Base-by-base conservation (phyloP, 2,888 invertebrate species). In the Papilio protenor region DNA sequence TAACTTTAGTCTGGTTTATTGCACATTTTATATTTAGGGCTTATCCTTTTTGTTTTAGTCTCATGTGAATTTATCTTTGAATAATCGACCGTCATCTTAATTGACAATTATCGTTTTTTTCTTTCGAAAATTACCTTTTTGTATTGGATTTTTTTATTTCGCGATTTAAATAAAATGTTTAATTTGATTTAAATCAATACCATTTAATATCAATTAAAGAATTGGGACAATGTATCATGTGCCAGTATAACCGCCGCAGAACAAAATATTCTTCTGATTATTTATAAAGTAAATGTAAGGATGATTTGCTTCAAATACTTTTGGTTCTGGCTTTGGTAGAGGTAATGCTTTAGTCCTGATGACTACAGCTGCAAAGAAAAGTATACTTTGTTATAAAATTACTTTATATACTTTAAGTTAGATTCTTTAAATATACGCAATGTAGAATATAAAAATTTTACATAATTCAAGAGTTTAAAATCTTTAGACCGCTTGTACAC, bases 241-340 rank as follows among this genome's bases (percentile, higher is more conserved):
- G n/a, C 77, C 75, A 6, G 55, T 49, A 61, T 64, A 75, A 14
- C 45, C 6, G 14, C 77, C 77, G n/a, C 77, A 77, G 64, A 77
- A 77, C 16, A 77, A 47, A 66, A 77, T 77, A 77, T 77, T 52
- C 64, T 40, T 69, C 66, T 73, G 72, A 49, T 73, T 21, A 64
- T 23, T 49, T 64, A 80, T 76, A 73, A 49, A 64, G 21, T 55
- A 49, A 49, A 74, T 14, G 5, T 64, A 71, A 10, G 64, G 71
- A 33, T 72, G 73, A 59, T 77, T 64, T 12, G 70, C 66, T 66
- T 66, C 75, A 21, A 66, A 55, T 61, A 55, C 27, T 73, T 75
- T 69, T 64, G 73, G 49, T 27, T 23, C 18, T 21, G 66, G 66
- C 45, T n/a, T 45, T 69, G 66, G 66, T 10, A 69, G 66, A 21